These are phyloP conservation scores for Cyanoliseus patagonus DNA, from an alignment of 2,113 vertebrate genomes.

Conservation along the genomic window DNA sequence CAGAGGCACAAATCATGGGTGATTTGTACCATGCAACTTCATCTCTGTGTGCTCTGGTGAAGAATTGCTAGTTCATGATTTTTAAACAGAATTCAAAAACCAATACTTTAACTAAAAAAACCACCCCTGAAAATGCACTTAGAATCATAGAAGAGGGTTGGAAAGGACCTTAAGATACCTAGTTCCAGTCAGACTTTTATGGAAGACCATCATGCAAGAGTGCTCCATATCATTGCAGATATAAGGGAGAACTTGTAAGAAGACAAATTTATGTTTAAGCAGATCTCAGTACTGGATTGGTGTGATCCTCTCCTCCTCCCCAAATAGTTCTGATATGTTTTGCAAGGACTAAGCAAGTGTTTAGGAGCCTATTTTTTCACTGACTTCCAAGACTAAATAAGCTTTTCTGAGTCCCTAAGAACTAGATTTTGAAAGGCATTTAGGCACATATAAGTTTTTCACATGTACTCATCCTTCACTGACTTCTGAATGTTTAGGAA, in stretches of 20 bases:
- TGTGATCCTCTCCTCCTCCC: background rate
- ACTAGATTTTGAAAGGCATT: background rate
- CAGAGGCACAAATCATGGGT: conserved; percentile 1
- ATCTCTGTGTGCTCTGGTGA: background rate
- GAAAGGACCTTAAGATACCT: background rate
- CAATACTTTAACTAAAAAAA: background rate
- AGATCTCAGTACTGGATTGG: background rate
- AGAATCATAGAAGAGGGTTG: background rate
- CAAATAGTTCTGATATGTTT: background rate
- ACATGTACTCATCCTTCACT: background rate
- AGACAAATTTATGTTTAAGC: background rate
- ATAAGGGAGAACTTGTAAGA: background rate
- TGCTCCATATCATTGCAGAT: background rate
- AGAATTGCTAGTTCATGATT: background rate
- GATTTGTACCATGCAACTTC: background rate
- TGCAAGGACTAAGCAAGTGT: background rate
- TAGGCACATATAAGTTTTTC: background rate
- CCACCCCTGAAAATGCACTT: background rate
- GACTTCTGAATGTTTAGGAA: background rate
- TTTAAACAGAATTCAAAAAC: background rate
- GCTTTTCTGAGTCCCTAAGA: background rate
- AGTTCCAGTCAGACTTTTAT: background rate
- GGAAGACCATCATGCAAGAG: background rate
- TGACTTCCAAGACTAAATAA: background rate
- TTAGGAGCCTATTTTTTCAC: background rate